Evolutionary conservation across 2,888 invertebrate species (phyloP).

Genomic region (Euclidia mi): DNA sequence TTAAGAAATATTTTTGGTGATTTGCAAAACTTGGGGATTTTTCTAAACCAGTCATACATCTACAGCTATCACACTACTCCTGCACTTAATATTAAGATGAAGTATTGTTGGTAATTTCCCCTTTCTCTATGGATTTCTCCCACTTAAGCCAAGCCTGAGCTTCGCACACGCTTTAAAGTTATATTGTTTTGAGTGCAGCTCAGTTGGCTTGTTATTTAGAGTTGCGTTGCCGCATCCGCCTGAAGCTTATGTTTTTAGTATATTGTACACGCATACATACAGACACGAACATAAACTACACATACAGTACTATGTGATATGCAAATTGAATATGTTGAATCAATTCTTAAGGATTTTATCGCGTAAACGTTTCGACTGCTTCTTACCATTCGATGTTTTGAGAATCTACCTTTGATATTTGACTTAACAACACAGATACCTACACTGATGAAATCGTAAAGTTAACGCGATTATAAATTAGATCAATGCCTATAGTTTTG

Average conservation of each 20-base stretch:
- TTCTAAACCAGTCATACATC: neutral
- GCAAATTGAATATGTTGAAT: too few relatives aligned
- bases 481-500: too few relatives aligned
- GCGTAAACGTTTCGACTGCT: too few relatives aligned
- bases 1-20: too few relatives aligned
- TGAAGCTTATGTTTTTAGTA: conserved; percentile 36
- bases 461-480: too few relatives aligned
- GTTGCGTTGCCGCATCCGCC: conserved; percentile 52
- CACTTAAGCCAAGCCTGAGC: conserved; percentile 62
- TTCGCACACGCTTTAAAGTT: conserved; percentile 54
- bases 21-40: too few relatives aligned
- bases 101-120: neutral
- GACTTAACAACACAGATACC: too few relatives aligned
- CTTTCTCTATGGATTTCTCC: conserved; percentile 23
- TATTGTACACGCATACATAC: conserved; percentile 31
- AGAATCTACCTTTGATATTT: too few relatives aligned
- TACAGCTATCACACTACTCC: neutral
- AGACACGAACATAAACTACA: conserved; percentile 22
- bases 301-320: too few relatives aligned
- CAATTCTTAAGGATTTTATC: neutral
- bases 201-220: conserved; percentile 66
- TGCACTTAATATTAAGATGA: neutral
- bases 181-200: conserved; percentile 50
- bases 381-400: too few relatives aligned
- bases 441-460: too few relatives aligned